A percentile compares a stretch with the other conserved stretches of the same genome.
Evolutionary conservation across 2,113 vertebrate genomes (phyloP).

Genomic region (Phalacrocorax pelagicus): DNA sequence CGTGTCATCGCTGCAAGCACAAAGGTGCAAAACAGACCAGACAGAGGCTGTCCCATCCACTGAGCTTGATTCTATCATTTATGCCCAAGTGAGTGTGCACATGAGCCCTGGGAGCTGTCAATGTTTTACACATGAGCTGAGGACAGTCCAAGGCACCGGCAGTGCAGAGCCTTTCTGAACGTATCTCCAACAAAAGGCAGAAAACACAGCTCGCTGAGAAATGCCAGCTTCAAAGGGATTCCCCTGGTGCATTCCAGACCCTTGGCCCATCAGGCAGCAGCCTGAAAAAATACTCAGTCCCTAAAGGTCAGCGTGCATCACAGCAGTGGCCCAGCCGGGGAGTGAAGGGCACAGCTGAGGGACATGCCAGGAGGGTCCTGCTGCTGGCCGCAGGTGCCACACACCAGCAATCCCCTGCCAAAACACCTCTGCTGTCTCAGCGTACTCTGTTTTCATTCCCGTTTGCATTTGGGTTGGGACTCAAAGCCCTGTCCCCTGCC

Average conservation of each 20-base stretch:
- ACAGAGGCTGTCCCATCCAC: neutral
- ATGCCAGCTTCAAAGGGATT: constrained; percentile 44
- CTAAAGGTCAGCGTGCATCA: neutral
- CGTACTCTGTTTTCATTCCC: neutral
- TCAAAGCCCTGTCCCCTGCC: neutral
- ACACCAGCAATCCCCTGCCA: neutral
- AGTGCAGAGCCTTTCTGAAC: neutral
- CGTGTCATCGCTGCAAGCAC: fast-evolving
- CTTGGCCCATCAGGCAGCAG: neutral
- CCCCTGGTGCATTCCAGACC: neutral
- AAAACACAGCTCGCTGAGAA: neutral
- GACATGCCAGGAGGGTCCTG: neutral
- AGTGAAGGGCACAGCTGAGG: constrained; percentile 56
- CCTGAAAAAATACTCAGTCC: constrained; percentile 32
- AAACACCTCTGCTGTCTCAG: neutral
- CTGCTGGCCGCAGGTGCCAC: neutral
- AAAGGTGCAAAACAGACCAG: neutral
- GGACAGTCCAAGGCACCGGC: neutral
- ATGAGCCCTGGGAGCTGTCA: neutral
- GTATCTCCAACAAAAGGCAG: neutral
- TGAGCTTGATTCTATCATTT: neutral
- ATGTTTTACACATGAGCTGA: neutral
- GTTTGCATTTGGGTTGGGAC: neutral
- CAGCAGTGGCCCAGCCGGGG: neutral
- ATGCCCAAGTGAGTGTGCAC: neutral